Conservation (phyloP, 2,888 invertebrate species). For the Cheilosia vernalis region DNA sequence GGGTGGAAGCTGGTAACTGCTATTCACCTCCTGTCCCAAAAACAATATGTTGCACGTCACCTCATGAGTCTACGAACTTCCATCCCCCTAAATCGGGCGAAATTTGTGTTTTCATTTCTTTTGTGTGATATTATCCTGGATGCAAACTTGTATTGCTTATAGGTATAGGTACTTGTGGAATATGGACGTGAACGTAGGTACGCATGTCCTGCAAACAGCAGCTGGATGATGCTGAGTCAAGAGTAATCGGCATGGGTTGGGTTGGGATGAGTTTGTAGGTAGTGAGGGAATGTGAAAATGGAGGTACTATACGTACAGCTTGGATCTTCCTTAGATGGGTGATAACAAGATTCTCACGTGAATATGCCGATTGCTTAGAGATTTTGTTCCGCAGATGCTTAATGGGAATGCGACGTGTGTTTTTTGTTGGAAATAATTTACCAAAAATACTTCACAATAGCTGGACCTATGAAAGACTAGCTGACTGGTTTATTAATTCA, state of each 20-base stretch:
- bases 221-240: conserved; percentile 23
- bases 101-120: conserved; percentile 38
- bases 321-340: background rate
- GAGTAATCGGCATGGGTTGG: background rate
- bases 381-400: too few relatives aligned
- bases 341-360: background rate
- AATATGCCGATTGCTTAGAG: too few relatives aligned
- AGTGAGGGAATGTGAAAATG: conserved; percentile 2
- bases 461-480: too few relatives aligned
- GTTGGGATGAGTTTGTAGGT: background rate
- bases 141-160: conserved; percentile 37
- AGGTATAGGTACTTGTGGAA: conserved; percentile 17
- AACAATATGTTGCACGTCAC: conserved; percentile 69
- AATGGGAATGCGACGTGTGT: too few relatives aligned
- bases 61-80: conserved; percentile 29
- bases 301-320: too few relatives aligned
- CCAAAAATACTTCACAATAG: too few relatives aligned
- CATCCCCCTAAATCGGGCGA: conserved; percentile 27
- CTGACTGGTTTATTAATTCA: too few relatives aligned
- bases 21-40: conserved; percentile 50
- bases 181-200: background rate
- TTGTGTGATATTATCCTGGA: conserved; percentile 25
- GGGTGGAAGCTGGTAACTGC: conserved; percentile 63
- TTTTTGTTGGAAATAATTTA: too few relatives aligned
- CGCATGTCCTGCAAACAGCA: conserved; percentile 49